Percentiles rank a stretch among this genome's conserved stretches.
Conservation (phyloP, 2,797 vertebrate genomes). For the Leuciscus waleckii region DNA sequence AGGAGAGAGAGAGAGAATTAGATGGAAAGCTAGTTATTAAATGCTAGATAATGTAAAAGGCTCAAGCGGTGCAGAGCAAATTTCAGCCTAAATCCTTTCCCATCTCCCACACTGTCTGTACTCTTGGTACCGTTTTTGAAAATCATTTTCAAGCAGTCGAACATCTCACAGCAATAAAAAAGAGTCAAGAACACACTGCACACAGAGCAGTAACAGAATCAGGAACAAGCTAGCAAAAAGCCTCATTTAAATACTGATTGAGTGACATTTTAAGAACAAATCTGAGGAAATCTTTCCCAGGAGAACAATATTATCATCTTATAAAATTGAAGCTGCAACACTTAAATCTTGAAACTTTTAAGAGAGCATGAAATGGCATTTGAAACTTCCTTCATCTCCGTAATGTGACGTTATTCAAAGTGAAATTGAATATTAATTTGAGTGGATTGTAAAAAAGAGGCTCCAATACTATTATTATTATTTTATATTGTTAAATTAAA, state of each 20-base stretch:
- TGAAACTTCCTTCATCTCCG: not conserved
- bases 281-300: not conserved
- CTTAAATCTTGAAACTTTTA: not conserved
- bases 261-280: conserved; percentile 20
- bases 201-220: not conserved
- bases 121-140: conserved; percentile 24
- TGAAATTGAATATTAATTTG: conserved; percentile 6
- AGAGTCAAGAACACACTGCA: not conserved
- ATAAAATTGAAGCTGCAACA: conserved; percentile 5
- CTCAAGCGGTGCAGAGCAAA: conserved; percentile 31
- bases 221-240: conserved; percentile 22
- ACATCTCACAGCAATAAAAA: conserved; percentile 15
- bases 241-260: conserved; percentile 12
- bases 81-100: conserved; percentile 27
- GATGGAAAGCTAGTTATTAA: conserved; percentile 46
- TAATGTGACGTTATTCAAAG: not conserved
- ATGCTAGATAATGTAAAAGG: conserved; percentile 35
- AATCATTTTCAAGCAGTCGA: not conserved
- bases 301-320: not conserved
- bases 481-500: not conserved
- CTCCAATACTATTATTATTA: not conserved
- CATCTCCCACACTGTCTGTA: conserved; percentile 19
- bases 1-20: conserved; percentile 39
- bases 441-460: not conserved
- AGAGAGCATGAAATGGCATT: conserved; percentile 2